Conservation (phyloP, 1,140 invertebrate genomes). For the Lepidostoma basale region DNA sequence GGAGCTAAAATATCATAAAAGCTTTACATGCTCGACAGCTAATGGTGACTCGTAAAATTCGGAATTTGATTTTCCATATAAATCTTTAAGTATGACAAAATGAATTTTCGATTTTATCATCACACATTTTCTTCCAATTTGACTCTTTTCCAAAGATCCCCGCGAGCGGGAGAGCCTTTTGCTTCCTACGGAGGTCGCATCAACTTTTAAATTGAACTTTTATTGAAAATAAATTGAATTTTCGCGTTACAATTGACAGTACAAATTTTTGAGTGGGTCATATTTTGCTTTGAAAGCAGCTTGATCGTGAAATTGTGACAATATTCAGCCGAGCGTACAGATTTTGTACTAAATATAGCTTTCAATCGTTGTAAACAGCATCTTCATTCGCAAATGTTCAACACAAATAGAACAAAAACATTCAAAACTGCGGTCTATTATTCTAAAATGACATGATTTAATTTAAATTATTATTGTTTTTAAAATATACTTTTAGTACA, state of each 20-base stretch:
- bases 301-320: background rate
- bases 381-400: too few species aligned
- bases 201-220: slow-evolving; percentile 43
- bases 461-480: too few species aligned
- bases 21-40: too few species aligned
- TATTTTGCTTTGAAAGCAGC: slow-evolving; percentile 15
- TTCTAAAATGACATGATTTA: too few species aligned
- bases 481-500: too few species aligned
- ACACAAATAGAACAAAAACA: too few species aligned
- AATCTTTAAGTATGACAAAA: background rate
- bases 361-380: too few species aligned
- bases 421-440: too few species aligned
- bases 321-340: too few species aligned
- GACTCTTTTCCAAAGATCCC: slow-evolving; percentile 15
- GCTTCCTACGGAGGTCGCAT: slow-evolving; percentile 34
- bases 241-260: slow-evolving; percentile 35
- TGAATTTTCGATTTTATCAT: slow-evolving; percentile 10
- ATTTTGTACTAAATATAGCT: too few species aligned
- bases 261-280: slow-evolving; percentile 31
- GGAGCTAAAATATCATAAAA: too few species aligned
- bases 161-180: slow-evolving; percentile 29
- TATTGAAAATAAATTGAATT: slow-evolving; percentile 46
- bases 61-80: background rate
- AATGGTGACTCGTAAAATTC: too few species aligned
- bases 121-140: slow-evolving; percentile 26